Evolutionary conservation across 2,888 invertebrate species (phyloP).

Genomic region (Hymenopus coronatus): DNA sequence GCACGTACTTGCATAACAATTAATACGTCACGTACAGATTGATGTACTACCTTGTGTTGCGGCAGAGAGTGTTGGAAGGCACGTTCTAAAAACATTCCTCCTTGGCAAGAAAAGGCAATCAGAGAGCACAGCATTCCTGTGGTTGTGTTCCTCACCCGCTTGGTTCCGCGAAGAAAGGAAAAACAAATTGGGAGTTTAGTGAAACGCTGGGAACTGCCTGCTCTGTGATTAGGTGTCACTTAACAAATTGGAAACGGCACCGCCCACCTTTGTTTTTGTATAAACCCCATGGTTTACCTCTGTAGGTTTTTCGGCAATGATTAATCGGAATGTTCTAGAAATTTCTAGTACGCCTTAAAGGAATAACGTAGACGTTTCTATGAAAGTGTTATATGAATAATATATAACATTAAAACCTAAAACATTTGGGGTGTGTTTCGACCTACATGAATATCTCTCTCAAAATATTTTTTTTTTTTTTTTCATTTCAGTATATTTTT

Average conservation of each 20-base stretch:
- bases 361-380: not conserved
- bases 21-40: not conserved
- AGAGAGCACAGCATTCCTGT: not conserved
- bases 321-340: not conserved
- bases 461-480: too few species aligned
- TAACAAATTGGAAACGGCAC: not conserved
- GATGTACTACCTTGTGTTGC: too few species aligned
- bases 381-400: not conserved
- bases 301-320: not conserved
- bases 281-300: not conserved
- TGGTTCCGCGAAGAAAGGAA: not conserved
- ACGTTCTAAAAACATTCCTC: not conserved
- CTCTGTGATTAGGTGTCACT: not conserved
- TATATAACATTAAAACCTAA: not conserved
- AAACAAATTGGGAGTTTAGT: not conserved
- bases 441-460: too few species aligned
- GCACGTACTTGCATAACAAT: not conserved
- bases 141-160: not conserved
- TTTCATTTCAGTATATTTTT: too few species aligned
- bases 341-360: not conserved
- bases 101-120: not conserved
- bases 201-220: not conserved
- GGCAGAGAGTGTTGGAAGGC: not conserved
- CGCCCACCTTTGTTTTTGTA: not conserved
- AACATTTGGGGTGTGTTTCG: too few species aligned